Conservation (phyloP, 2,888 invertebrate genomes). For the Raillietiella orientalis region DNA sequence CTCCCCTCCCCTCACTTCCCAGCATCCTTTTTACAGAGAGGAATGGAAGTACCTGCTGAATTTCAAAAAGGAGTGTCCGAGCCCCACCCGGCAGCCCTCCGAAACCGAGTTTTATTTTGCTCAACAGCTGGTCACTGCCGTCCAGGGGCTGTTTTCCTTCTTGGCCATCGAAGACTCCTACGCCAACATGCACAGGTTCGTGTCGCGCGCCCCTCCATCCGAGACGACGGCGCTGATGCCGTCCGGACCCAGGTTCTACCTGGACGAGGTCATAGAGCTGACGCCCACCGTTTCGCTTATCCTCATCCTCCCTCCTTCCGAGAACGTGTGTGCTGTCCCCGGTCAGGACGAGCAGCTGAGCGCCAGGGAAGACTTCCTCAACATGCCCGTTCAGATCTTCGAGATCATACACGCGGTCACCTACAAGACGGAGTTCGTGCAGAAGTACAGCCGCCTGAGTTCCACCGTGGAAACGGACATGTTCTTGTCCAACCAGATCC, state of each 20-base stretch:
- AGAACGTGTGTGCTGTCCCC: conserved; percentile 56
- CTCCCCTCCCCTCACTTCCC: conserved; percentile 3
- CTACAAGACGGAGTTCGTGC: conserved; percentile 63
- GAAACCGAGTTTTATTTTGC: neutral
- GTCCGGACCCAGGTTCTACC: conserved; percentile 29
- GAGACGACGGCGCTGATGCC: too few species aligned
- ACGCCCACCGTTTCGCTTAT: conserved; percentile 67
- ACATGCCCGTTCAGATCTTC: conserved; percentile 58
- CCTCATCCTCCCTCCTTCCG: conserved; percentile 65
- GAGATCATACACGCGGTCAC: conserved; percentile 84
- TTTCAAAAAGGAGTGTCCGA: conserved; percentile 8
- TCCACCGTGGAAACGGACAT: conserved; percentile 75
- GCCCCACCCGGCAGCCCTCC: conserved; percentile 1
- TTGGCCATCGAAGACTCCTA: conserved; percentile 41
- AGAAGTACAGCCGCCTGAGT: conserved; percentile 65
- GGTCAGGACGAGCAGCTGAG: conserved; percentile 52
- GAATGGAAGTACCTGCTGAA: conserved; percentile 73
- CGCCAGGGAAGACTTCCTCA: conserved; percentile 50
- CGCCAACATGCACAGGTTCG: conserved; percentile 23
- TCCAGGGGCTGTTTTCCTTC: conserved; percentile 36
- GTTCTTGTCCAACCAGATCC: conserved; percentile 62
- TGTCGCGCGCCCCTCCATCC: too few species aligned
- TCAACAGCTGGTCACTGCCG: conserved; percentile 12
- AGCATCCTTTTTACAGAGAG: conserved; percentile 24
- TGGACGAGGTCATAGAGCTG: conserved; percentile 71